Base-by-base conservation (phyloP, 2,113 vertebrate species). In the Eulemur rufifrons region DNA sequence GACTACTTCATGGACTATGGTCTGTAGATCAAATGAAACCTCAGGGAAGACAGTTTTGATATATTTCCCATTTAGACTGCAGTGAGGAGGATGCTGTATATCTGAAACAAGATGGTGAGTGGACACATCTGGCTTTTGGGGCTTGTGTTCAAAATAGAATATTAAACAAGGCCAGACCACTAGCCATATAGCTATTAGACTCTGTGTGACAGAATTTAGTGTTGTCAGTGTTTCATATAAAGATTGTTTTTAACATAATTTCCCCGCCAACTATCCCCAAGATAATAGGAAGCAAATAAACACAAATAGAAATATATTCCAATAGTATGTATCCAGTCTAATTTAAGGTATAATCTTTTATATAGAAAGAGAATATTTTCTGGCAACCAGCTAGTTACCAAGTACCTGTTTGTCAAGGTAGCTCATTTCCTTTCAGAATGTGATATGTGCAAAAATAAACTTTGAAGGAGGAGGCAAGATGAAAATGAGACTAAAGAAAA, bases 391-490 rank as follows among this genome's bases (percentile, higher is more conserved):
- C 14, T 74, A 91, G 32, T 56, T 50, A 73, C 3, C 29, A 86
- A 74, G 21, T 61, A 64, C 23, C 56, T 39, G 1, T 69, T 91
- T 95, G 69, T 32, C 29, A 91, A 39, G 27, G 37, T 21, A 82
- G n/a, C 21, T 93, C 20, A 45, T 88, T 91, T 90, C 29, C 12
- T 94, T 92, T 87, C 15, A 45, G 80, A 76, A 71, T 92, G 42
- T 78, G 13, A 64, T 76, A 81, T 34, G 6, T 61, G 83, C 18
- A 63, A 83, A 95, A 92, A 88, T 80, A 91, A 95, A 69, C 32
- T 54, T 66, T 61, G 64, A 92, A 68, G 71, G 25, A 83, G 61
- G 34, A 92, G 18, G 9, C 76, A 76, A 92, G 45, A 64, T 71
- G 14, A 68, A 56, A 63, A 95, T 45, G 13, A 89, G 69, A 74